Conservation (phyloP, 2,888 invertebrate genomes). For the Saturnia pavonia region DNA sequence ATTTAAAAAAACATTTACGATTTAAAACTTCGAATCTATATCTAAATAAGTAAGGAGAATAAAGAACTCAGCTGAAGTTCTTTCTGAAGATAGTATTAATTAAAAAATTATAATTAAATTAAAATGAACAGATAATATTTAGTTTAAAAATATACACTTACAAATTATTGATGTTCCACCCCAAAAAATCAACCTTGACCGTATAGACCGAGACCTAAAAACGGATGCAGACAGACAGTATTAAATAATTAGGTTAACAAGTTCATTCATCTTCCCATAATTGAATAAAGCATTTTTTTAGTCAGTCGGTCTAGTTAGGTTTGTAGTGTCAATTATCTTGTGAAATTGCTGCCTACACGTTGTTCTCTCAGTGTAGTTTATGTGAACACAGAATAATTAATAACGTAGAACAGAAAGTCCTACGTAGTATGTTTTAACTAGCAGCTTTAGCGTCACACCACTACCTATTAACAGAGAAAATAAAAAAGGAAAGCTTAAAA, state of each 20-base stretch:
- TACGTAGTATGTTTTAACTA: neutral
- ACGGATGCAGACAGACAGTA: neutral
- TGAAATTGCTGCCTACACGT: constrained; percentile 3
- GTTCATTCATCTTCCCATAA: constrained; percentile 6
- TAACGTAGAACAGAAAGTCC: neutral
- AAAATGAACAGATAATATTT: neutral
- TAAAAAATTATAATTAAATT: too few relatives aligned
- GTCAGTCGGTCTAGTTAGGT: neutral
- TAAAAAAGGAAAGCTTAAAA: too few relatives aligned
- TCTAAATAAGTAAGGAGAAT: too few relatives aligned
- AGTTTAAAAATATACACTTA: neutral
- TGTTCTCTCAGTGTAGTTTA: neutral
- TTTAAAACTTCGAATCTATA: too few relatives aligned
- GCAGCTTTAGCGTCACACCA: neutral
- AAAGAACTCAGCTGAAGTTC: too few relatives aligned
- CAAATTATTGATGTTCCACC: neutral
- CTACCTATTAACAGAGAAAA: neutral
- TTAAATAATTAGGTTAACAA: constrained; percentile 6
- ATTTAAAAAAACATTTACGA: too few relatives aligned
- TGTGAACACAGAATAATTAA: neutral
- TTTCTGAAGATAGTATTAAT: too few relatives aligned
- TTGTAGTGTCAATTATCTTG: constrained; percentile 5
- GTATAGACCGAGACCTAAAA: neutral
- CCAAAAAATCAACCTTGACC: constrained; percentile 5
- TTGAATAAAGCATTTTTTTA: neutral